Evolutionary conservation across 2,888 invertebrate genomes (phyloP).

Genomic region (Tuta absoluta): DNA sequence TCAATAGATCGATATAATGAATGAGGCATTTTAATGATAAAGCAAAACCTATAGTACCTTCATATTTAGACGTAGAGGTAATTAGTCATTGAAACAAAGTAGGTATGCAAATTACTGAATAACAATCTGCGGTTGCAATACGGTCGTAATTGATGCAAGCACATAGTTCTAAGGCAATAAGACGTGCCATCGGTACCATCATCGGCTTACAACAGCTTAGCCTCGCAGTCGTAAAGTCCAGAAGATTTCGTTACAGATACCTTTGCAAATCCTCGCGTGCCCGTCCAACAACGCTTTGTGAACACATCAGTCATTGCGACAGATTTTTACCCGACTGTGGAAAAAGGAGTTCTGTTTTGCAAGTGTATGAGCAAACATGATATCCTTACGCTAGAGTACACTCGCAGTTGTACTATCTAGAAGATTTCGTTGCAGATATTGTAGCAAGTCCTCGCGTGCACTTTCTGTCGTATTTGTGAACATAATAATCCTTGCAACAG

Average conservation of each 20-base stretch:
- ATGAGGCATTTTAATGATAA: no score
- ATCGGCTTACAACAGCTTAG: no score
- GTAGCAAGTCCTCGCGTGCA: no score
- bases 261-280: conserved; percentile 16
- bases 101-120: not conserved
- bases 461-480: conserved; percentile 20
- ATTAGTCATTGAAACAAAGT: not conserved
- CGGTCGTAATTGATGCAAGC: not conserved
- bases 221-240: not conserved
- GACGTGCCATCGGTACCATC: not conserved
- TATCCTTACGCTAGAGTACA: no score
- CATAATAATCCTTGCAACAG: conserved; percentile 11
- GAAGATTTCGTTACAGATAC: conserved; percentile 15
- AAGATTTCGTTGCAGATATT: no score
- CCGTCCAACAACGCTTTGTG: no score
- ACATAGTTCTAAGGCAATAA: not conserved
- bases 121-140: not conserved
- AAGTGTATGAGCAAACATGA: no score
- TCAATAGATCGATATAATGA: not conserved
- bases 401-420: no score
- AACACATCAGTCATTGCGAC: no score
- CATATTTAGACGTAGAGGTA: not conserved
- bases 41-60: not conserved
- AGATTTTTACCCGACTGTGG: no score
- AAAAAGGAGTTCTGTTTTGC: no score